Base-by-base conservation (phyloP, 2,797 vertebrate genomes). In the Muscicapa striata region DNA sequence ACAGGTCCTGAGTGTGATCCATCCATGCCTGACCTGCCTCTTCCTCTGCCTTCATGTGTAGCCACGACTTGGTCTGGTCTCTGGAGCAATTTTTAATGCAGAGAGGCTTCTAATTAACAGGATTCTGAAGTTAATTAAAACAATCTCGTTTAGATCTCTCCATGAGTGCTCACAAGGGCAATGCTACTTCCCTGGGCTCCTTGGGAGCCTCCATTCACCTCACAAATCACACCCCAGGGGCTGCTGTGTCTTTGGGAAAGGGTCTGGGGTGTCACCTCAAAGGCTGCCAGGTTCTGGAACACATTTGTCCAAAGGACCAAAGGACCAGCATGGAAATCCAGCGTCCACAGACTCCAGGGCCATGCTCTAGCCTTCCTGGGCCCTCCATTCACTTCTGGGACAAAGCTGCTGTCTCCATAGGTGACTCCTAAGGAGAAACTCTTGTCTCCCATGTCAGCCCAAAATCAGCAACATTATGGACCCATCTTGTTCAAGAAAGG, bases 81-180 rank as follows among this genome's bases (percentile, higher is more conserved):
- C 89, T 57, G 55, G 89, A 96, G 89, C 81, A 75, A 77, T 86
- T 92, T 90, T 90, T 82, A 94, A 94, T 88, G 75, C 80, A 85
- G 54, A 70, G 68, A 86, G 84, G 79, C 86, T 84, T 94, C 95
- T 97, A 97, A 95, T 97, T 97, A 97, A 95, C 90, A 87, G 62
- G 89, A 92, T 94, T 87, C 73, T 59, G 79, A 72, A 94, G 91
- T 94, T 97, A 96, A 98, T 98, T 97, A 97, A 96, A 86, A 91
- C 90, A 91, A 92, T 95, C 84, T 96, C 54, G 2, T 97, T 94
- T 90, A 88, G 94, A 83, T 95, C 73, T 93, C 79, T 83, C 70
- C 68, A 66, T 11, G 30, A 95, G 36, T 61, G 11, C 89, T 95
- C 91, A 91, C 84, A 40, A 64, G 94, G 30, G 94, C 85, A 58